Base-by-base conservation (phyloP, 1,140 invertebrate genomes). In the Cryptotermes secundus region DNA sequence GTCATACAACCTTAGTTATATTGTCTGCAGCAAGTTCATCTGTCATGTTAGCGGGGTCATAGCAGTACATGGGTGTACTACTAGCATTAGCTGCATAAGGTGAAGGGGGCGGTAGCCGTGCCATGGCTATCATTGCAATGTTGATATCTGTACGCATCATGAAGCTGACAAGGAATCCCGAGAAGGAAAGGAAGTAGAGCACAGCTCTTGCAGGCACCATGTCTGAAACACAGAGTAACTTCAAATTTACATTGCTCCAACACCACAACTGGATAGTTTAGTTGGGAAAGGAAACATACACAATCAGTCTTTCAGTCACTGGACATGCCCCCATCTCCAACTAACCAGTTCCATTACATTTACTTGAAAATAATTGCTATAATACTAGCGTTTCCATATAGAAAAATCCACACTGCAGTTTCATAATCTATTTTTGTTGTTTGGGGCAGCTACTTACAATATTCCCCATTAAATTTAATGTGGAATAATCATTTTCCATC, bases 61-160 rank as follows among this genome's bases (percentile, higher is more conserved):
- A 88, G 84, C 87, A 88, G 83, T 85, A 86, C 24, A 86, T 85
- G 35, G 86, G 86, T 72, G 86, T 83, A n/a, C 38, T 42, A 19
- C 38, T 59, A 84, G 85, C 16, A 83, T 83, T 36, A 36, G 85
- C 87, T 38, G 86, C 81, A 85, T 88, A 81, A 80, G 86, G 42
- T 24, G 81, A 22, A 6, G 85, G 86, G 26, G 88, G 83, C 36
- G 88, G 88, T 42, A 89, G 84, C 85, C 90, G 90, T 4, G 91
- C 93, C 94, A 95, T 95, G 1, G 93, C 93, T 16, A 94, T 93
- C 84, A 95, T 92, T 0, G 94, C 92, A 49, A 95, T 90, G 87
- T 95, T 95, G 86, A 95, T 95, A 88, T 95, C 94, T 85, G 92
- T 95, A 72, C 94, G 90, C 94, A 95, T 95, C 94, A 95, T 95